These are phyloP conservation scores for Leptothorax acervorum DNA, from an alignment of 2,888 invertebrate species.

Conservation along the genomic window DNA sequence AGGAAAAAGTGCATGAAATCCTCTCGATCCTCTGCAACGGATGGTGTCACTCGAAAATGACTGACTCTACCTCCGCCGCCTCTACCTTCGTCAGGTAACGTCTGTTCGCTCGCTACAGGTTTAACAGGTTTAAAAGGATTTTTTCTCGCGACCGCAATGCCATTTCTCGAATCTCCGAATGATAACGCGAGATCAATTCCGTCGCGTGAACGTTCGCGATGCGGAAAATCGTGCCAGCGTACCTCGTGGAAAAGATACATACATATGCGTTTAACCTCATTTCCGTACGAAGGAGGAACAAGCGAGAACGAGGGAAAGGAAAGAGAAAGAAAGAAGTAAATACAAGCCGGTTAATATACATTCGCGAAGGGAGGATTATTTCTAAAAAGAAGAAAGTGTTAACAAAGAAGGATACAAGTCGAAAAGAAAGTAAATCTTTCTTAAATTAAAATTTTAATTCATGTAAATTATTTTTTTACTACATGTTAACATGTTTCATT, in stretches of 20 bases:
- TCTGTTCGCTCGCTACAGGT: background rate
- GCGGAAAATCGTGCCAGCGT: background rate
- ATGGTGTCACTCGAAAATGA: slow-evolving; percentile 82
- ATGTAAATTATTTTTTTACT: background rate
- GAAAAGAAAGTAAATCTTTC: background rate
- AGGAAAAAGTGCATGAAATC: slow-evolving; percentile 79
- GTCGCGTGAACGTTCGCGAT: background rate
- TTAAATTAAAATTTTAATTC: background rate
- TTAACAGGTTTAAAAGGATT: too few relatives aligned
- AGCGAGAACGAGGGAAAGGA: background rate
- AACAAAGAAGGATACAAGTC: background rate
- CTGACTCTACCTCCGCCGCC: slow-evolving; percentile 80
- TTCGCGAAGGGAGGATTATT: background rate
- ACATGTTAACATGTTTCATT: background rate
- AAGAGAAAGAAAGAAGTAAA: background rate
- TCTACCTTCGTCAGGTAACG: slow-evolving; percentile 80
- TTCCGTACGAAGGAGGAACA: background rate
- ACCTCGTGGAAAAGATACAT: background rate
- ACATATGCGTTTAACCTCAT: background rate
- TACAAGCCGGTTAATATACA: background rate
- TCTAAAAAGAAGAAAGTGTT: background rate
- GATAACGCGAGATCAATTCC: background rate
- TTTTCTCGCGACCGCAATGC: too few relatives aligned
- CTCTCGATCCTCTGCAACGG: slow-evolving; percentile 76
- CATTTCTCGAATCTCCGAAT: too few relatives aligned